Percentiles rank a stretch among this genome's conserved stretches.
Evolutionary conservation across 2,113 vertebrate species (phyloP).

Genomic region (Laticauda colubrina): DNA sequence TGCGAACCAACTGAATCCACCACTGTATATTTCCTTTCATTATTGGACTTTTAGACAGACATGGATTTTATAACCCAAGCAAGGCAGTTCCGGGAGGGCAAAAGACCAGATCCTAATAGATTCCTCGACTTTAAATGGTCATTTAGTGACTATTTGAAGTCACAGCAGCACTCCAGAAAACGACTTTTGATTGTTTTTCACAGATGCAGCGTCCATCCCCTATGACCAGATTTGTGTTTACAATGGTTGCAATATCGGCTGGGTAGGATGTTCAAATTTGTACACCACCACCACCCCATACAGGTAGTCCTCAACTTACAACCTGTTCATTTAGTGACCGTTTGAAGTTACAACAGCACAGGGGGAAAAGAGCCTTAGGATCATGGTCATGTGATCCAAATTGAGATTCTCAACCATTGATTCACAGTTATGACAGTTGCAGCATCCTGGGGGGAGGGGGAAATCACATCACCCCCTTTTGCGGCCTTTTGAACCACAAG

Average conservation of each 20-base stretch:
- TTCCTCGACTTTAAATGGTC: no score
- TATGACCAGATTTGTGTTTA: not conserved
- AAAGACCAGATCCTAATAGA: not conserved
- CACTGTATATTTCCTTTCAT: not conserved
- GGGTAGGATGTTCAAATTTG: no score
- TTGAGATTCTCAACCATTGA: not conserved
- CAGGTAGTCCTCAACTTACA: not conserved
- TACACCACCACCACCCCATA: no score
- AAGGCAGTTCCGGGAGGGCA: rapidly evolving
- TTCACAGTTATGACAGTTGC: not conserved
- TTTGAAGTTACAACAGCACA: not conserved
- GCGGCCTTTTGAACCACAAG: not conserved
- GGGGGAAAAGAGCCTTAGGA: not conserved
- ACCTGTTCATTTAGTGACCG: not conserved
- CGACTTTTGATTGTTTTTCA: no score
- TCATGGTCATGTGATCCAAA: not conserved
- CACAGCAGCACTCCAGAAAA: no score
- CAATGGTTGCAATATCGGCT: not conserved
- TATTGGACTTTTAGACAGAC: no score
- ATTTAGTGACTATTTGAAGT: no score
- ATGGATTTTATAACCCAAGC: not conserved
- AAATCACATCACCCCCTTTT: not conserved
- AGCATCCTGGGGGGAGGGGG: not conserved
- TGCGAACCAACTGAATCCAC: no score
- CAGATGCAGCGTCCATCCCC: no score